These are phyloP conservation scores for Hirtodrosophila trivittata DNA, from an alignment of 2,888 invertebrate genomes.

Conservation along the genomic window DNA sequence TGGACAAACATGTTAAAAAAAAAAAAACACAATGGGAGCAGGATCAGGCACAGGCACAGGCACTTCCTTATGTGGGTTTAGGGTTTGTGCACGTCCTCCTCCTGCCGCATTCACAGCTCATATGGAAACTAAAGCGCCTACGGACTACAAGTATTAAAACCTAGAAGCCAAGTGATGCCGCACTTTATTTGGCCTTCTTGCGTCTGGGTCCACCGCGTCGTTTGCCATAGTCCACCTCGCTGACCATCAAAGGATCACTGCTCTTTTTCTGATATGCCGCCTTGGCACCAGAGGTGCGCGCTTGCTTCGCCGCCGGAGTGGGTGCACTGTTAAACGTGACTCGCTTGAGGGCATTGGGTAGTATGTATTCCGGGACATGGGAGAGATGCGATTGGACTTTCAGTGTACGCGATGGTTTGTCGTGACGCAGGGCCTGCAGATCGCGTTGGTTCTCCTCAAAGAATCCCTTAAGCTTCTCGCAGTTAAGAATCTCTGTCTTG, in stretches of 20 bases:
- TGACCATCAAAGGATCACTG: slow-evolving; percentile 82
- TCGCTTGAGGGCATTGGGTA: slow-evolving; percentile 90
- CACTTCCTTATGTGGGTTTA: too few species aligned
- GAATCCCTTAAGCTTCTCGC: slow-evolving; percentile 95
- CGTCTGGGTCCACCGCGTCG: slow-evolving; percentile 41
- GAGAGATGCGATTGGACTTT: slow-evolving; percentile 92
- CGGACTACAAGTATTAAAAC: neutral
- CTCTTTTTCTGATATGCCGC: slow-evolving; percentile 78
- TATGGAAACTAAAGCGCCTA: neutral
- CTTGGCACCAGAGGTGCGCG: slow-evolving; percentile 72
- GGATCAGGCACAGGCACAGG: too few species aligned
- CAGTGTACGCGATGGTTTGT: slow-evolving; percentile 93
- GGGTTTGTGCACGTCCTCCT: too few species aligned
- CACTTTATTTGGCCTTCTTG: slow-evolving; percentile 29
- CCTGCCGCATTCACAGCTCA: slow-evolving; percentile 7
- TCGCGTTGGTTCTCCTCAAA: slow-evolving; percentile 97
- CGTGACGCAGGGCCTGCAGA: slow-evolving; percentile 92
- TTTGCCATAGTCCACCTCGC: slow-evolving; percentile 82
- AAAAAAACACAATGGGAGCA: neutral
- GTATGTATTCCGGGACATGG: slow-evolving; percentile 96
- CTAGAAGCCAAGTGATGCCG: slow-evolving; percentile 1
- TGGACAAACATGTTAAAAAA: slow-evolving; percentile 1
- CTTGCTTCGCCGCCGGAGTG: slow-evolving; percentile 36
- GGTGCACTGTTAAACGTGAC: slow-evolving; percentile 82
- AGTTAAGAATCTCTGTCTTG: slow-evolving; percentile 95